Evolutionary conservation across 2,113 vertebrate genomes (phyloP), one percentile per base, ranked within the genome.

Genomic region (Climacteris rufus): DNA sequence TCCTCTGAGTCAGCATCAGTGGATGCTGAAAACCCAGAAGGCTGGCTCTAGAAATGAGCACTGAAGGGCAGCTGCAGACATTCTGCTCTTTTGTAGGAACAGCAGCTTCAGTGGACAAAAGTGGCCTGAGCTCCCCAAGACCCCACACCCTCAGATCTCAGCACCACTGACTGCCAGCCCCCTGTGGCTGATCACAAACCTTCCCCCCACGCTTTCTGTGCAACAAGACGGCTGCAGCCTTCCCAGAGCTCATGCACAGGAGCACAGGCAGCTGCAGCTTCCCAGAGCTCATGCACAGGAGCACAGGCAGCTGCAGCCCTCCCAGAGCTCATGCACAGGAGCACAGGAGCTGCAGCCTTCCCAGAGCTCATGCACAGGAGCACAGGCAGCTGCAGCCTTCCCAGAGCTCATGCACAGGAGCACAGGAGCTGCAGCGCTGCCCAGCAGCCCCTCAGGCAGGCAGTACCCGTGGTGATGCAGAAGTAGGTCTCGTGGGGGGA

Each of bases 401-500:
- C 37, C 25, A 5, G 66, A 30, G 83, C 56, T 21, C 1, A 44
- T 12, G 77, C 45, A 77, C 28, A 28, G 6, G 20, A 68, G 66
- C 78, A 35, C 7, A 6, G 39, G 2, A n/a, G n/a, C n/a, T n/a
- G n/a, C n/a, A n/a, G n/a, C n/a, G n/a, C n/a, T n/a, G n/a, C n/a
- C n/a, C n/a, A n/a, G n/a, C n/a, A n/a, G n/a, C n/a, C n/a, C n/a
- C n/a, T n/a, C 60, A 24, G 53, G 33, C 15, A 8, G 54, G 56
- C 72, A 71, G 27, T 95, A 99, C 99, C 99, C 95, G 99, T 99
- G 13, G 99, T 99, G 97, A 99, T 99, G 98, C 99, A 99, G 98
- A 99, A 99, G 97, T 99, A 99, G 2, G 99, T 99, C 98, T 99
- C 99, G 0, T 99, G 99, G 10, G 99, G 99, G 10, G 99, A 98